Evolutionary conservation across 92 coral and sea anemone species (phyloP).

Genomic region (Bergia sp.): DNA sequence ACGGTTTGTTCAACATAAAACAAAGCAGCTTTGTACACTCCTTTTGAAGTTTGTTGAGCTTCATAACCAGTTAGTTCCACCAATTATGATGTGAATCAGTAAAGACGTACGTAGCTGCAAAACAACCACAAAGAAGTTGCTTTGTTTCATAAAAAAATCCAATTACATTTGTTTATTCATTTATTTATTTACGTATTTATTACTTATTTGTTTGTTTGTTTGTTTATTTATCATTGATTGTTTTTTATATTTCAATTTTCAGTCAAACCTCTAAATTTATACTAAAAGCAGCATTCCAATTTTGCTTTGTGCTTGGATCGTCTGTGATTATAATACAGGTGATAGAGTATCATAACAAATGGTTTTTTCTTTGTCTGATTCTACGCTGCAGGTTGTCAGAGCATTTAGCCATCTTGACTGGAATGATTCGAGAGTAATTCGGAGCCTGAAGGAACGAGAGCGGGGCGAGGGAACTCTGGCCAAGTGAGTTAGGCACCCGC

Average conservation of each 20-base stretch:
- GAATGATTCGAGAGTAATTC: conserved; percentile 94
- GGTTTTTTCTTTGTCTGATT: not conserved
- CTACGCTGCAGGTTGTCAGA: conserved; percentile 76
- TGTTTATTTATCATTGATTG: no score
- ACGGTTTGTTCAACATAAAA: no score
- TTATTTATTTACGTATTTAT: not conserved
- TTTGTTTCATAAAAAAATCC: not conserved
- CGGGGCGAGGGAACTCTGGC: conserved; percentile 93
- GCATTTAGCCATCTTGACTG: conserved; percentile 88
- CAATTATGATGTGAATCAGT: no score
- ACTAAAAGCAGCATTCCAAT: no score
- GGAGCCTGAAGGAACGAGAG: conserved; percentile 91
- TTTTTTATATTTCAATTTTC: no score
- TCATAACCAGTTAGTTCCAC: no score
- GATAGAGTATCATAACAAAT: not conserved
- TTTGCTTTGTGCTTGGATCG: no score
- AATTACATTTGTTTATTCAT: no score
- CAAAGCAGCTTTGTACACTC: no score
- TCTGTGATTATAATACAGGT: not conserved
- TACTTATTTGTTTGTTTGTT: not conserved
- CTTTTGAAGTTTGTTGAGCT: no score
- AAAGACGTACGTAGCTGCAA: no score
- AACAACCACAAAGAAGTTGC: not conserved
- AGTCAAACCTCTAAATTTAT: no score
- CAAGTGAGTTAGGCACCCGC: conserved; percentile 58